These are phyloP conservation scores for Andricus quercusramuli DNA, from an alignment of 2,888 invertebrate genomes.

Conservation along the genomic window DNA sequence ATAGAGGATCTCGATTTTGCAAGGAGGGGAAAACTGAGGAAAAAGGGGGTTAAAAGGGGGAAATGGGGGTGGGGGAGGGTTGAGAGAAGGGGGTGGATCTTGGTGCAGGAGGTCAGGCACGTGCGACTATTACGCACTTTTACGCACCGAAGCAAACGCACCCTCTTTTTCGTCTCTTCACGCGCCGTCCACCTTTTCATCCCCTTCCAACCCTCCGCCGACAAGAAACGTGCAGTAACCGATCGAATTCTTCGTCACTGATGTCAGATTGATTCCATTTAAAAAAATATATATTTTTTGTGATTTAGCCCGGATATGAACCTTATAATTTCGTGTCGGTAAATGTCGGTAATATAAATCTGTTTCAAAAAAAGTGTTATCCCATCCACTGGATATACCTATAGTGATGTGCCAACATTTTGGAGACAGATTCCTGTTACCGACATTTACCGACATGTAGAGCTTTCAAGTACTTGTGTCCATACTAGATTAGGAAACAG, in stretches of 20 bases:
- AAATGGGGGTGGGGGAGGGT: conserved; percentile 25
- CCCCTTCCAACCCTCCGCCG: not conserved
- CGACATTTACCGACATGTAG: too few species aligned
- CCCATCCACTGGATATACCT: too few species aligned
- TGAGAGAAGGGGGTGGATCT: conserved; percentile 21
- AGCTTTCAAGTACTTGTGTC: too few species aligned
- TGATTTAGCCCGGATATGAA: not conserved
- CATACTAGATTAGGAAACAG: too few species aligned
- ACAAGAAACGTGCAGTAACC: not conserved
- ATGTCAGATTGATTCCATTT: conserved; percentile 3
- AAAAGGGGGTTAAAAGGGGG: conserved; percentile 37
- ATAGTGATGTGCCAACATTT: too few species aligned
- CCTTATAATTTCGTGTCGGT: not conserved
- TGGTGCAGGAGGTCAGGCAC: conserved; percentile 49
- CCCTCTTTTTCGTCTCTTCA: conserved; percentile 47
- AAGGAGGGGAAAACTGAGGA: conserved; percentile 44
- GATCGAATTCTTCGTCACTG: conserved; percentile 6
- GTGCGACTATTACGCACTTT: conserved; percentile 52
- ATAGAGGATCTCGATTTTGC: conserved; percentile 54
- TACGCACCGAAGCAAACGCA: conserved; percentile 51
- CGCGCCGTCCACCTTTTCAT: conserved; percentile 31
- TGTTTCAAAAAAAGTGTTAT: too few species aligned
- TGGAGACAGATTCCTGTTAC: too few species aligned
- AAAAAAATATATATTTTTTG: not conserved
- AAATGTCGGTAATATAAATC: too few species aligned